Evolutionary conservation across 2,113 vertebrate species (phyloP).

Genomic region (Gymnocephalus cernua): DNA sequence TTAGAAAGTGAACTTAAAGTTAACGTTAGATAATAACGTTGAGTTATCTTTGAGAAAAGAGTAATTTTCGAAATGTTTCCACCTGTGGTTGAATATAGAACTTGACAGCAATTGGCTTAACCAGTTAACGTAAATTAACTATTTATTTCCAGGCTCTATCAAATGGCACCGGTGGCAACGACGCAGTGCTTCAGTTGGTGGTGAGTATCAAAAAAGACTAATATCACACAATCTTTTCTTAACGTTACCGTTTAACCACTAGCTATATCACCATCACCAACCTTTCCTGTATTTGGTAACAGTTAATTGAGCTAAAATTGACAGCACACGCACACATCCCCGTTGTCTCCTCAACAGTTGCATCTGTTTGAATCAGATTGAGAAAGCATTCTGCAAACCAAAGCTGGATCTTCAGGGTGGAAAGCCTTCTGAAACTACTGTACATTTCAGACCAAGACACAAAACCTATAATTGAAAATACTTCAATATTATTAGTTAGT

Average conservation of each 20-base stretch:
- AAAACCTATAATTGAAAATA: not conserved
- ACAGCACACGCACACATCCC: not conserved
- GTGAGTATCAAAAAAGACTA: conserved; percentile 64
- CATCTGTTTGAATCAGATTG: not conserved
- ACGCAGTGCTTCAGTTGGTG: conserved; percentile 81
- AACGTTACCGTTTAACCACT: not conserved
- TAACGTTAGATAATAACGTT: too few species aligned
- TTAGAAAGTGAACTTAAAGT: not conserved
- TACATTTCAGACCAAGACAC: not conserved
- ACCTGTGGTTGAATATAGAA: not conserved
- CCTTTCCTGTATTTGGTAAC: not conserved
- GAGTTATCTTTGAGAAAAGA: not conserved
- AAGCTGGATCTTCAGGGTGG: not conserved
- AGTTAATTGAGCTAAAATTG: not conserved
- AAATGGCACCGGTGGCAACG: conserved; percentile 69
- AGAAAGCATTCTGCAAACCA: not conserved
- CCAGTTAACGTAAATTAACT: not conserved
- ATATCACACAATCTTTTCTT: rapidly evolving
- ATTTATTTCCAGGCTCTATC: conserved; percentile 75
- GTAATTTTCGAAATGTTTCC: rapidly evolving
- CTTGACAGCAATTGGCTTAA: not conserved
- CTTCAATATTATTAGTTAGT: not conserved
- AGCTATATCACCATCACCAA: too few species aligned
- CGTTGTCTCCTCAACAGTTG: too few species aligned
- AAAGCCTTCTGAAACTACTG: not conserved